Percentiles rank a stretch among this genome's conserved stretches.
These are phyloP conservation scores for Sarcophaga rosellei DNA, from an alignment of 2,888 invertebrate genomes.

Conservation along the genomic window DNA sequence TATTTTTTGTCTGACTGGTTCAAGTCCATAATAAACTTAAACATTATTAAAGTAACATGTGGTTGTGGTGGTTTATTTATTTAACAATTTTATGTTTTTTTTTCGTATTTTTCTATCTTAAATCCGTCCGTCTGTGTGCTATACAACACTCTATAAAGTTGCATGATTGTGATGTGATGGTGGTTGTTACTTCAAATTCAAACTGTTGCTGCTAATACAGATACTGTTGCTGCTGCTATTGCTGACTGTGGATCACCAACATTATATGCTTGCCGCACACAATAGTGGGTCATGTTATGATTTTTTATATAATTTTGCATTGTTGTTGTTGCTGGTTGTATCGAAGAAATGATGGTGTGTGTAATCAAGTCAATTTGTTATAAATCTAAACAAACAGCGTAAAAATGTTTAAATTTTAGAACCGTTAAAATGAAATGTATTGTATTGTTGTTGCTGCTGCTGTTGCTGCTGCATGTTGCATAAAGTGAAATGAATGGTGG, in stretches of 20 bases:
- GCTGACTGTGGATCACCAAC: conserved; percentile 31
- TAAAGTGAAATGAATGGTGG: conserved; percentile 61
- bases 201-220: conserved; percentile 45
- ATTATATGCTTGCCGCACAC: conserved; percentile 24
- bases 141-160: not conserved
- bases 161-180: conserved; percentile 22
- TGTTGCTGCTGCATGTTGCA: conserved; percentile 23
- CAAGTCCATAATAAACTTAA: conserved; percentile 66
- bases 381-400: conserved; percentile 71
- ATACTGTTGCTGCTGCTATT: not conserved
- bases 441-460: conserved; percentile 35
- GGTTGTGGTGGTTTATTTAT: conserved; percentile 25
- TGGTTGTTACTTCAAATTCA: conserved; percentile 54
- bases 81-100: conserved; percentile 8
- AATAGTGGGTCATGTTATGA: conserved; percentile 68
- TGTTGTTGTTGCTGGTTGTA: conserved; percentile 46
- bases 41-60: conserved; percentile 65
- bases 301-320: conserved; percentile 35
- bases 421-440: conserved; percentile 72
- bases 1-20: conserved; percentile 56
- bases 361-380: conserved; percentile 71
- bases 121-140: conserved; percentile 13
- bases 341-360: conserved; percentile 49
- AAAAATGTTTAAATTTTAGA: conserved; percentile 68
- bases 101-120: conserved; percentile 15